Percentiles rank a stretch among this genome's conserved stretches.
These are phyloP conservation scores for Astropecten irregularis DNA, from an alignment of 53 echinoderm and acorn worm species.

Conservation along the genomic window DNA sequence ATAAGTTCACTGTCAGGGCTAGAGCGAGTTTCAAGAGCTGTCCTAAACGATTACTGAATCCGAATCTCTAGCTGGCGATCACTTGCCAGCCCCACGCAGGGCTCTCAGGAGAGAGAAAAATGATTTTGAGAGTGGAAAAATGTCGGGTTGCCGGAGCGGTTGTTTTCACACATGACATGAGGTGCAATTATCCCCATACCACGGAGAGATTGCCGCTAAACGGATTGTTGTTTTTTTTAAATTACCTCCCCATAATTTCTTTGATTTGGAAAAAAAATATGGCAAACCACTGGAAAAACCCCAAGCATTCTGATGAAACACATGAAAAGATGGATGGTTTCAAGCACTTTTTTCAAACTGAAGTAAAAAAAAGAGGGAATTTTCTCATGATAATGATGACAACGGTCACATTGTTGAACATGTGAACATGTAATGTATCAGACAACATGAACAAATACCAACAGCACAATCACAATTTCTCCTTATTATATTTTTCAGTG, in stretches of 20 bases:
- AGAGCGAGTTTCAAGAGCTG: conserved; percentile 1
- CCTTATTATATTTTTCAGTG: too few species aligned
- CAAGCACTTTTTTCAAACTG: too few species aligned
- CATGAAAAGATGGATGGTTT: too few species aligned
- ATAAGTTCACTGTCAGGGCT: conserved; percentile 53
- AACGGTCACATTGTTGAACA: too few species aligned
- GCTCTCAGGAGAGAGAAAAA: conserved; percentile 44
- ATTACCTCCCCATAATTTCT: neutral
- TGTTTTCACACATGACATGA: conserved; percentile 28
- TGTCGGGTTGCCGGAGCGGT: conserved; percentile 7
- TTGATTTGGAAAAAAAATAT: neutral
- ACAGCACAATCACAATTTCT: too few species aligned
- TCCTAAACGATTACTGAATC: conserved; percentile 42
- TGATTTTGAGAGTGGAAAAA: conserved; percentile 25
- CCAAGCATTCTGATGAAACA: too few species aligned
- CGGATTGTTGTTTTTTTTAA: conserved; percentile 16
- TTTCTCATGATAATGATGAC: neutral
- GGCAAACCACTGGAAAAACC: neutral
- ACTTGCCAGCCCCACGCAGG: conserved; percentile 54
- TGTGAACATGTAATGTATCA: too few species aligned
- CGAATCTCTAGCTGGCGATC: conserved; percentile 22
- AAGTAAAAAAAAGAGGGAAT: too few species aligned
- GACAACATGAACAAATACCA: too few species aligned
- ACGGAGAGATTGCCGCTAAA: neutral
- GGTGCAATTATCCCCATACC: conserved; percentile 16